Evolutionary conservation across 1,140 invertebrate species (phyloP), one percentile per base, ranked within the genome.

Genomic region (Bicyclus anynana): DNA sequence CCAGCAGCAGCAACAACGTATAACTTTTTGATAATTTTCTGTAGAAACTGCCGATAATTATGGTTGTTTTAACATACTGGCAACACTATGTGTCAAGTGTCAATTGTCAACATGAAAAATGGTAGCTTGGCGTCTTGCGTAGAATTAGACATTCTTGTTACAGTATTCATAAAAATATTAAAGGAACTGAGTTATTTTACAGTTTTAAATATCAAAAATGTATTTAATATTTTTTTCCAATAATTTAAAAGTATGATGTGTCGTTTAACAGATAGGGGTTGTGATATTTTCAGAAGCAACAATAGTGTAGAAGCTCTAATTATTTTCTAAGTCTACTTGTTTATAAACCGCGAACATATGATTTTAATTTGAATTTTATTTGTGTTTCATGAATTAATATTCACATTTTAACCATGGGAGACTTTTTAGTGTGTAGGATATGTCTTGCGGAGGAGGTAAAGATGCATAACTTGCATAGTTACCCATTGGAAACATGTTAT

Each of bases 251-350:
- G 44, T 23, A 50, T 21, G 2, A 38, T 40, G 26, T 16, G 29
- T 21, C 27, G 35, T 46, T 14, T 53, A 38, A 18, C 56, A 18
- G 52, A 0, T 37, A 5, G 33, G 18, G 52, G 54, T 53, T 33
- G 38, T 44, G 14, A 40, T 38, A 40, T 53, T 56, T 52, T 59
- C 13, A 49, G 37, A 37, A n/a, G 38, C 21, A 12, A 47, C 18
- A 27, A n/a, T 47, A 9, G 7, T 55, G 44, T 53, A 72, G 73
- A 64, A 80, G 66, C 71, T 82, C 79, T 82, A 82, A 68, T 33
- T 59, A 74, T 77, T 80, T 82, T 77, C 65, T 82, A 80, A 70
- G 72, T 82, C 77, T 82, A 80, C 72, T 63, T 42, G 23, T 42
- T 58, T 57, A 55, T 33, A 52, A 53, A 53, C 72, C 74, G 77